Evolutionary conservation across 2,888 invertebrate species (phyloP), one percentile per base, ranked within the genome.

Genomic region (Hoplodrina ambigua): DNA sequence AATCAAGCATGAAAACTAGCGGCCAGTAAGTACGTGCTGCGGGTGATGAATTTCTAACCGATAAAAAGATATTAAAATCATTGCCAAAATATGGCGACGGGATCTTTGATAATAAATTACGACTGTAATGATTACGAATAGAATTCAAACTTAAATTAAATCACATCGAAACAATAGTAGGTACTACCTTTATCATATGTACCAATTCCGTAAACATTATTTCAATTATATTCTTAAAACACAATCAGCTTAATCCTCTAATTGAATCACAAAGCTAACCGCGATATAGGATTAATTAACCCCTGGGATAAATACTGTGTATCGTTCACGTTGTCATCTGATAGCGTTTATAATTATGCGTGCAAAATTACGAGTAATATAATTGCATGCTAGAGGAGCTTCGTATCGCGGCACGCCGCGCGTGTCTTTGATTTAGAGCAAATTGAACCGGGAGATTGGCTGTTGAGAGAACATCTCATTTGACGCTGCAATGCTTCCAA

Each of bases 371-470:
- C 84, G 82, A 84, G 83, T 85, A 78, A 81, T 84, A 85, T 89
- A 89, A 90, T 90, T 90, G 87, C 87, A 85, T 81, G 71, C 76
- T 83, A 78, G 80, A 85, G 77, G 75, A 83, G 88, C 56, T 20
- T 20, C 49, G 76, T 69, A 54, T 30, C 53, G 87, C 86, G 33
- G 56, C 64, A 41, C 54, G 58, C 53, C 54, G 79, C 79, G 85
- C 88, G 88, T 90, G 90, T 83, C 87, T 86, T 89, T 93, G 93
- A 94, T 94, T 93, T 92, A 94, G 89, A 93, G 94, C 94, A 94
- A 95, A 94, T 94, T 94, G 94, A 93, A 94, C 92, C 79, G 88
- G 87, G 89, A 91, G 92, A 94, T 94, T 94, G 94, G 93, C 91
- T 93, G 90, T 85, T 87, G 88, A 87, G 87, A 87, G 89, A 91